Percentiles rank a stretch among this genome's conserved stretches.
Conservation (phyloP, 2,797 vertebrate genomes). For the Sebastes wilsoni region DNA sequence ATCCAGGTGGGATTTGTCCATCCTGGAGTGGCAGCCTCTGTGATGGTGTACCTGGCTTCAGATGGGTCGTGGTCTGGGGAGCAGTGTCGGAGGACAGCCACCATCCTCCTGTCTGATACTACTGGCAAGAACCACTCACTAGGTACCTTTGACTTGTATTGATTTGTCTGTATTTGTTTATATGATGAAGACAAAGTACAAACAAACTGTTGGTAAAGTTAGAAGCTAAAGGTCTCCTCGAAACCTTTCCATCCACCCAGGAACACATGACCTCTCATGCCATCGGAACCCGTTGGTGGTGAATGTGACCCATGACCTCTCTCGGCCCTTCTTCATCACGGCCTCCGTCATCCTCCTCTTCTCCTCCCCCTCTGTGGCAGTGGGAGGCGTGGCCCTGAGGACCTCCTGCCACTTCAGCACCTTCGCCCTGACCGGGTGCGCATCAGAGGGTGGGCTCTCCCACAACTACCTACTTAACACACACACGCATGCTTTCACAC, state of each 20-base stretch:
- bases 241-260: constrained; percentile 66
- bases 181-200: not conserved
- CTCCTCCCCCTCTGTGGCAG: constrained; percentile 87
- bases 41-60: constrained; percentile 90
- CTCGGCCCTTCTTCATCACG: constrained; percentile 73
- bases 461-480: constrained; percentile 75
- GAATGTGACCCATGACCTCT: constrained; percentile 82
- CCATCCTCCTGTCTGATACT: constrained; percentile 84
- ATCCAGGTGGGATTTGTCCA: constrained; percentile 89
- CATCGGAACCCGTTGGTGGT: constrained; percentile 89
- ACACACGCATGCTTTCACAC: constrained; percentile 22
- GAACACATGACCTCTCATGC: constrained; percentile 88
- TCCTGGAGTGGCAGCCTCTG: constrained; percentile 85
- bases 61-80: constrained; percentile 82
- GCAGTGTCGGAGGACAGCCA: constrained; percentile 79
- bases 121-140: constrained; percentile 87
- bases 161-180: not conserved
- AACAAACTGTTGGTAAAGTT: not conserved
- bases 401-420: constrained; percentile 82
- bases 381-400: constrained; percentile 89
- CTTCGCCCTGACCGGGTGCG: constrained; percentile 87
- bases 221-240: not conserved
- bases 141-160: constrained; percentile 75
- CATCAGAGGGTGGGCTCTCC: constrained; percentile 81
- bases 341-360: constrained; percentile 87